Evolutionary conservation across 2,113 vertebrate species (phyloP), one percentile per base, ranked within the genome.

Genomic region (Synchiropus splendidus): DNA sequence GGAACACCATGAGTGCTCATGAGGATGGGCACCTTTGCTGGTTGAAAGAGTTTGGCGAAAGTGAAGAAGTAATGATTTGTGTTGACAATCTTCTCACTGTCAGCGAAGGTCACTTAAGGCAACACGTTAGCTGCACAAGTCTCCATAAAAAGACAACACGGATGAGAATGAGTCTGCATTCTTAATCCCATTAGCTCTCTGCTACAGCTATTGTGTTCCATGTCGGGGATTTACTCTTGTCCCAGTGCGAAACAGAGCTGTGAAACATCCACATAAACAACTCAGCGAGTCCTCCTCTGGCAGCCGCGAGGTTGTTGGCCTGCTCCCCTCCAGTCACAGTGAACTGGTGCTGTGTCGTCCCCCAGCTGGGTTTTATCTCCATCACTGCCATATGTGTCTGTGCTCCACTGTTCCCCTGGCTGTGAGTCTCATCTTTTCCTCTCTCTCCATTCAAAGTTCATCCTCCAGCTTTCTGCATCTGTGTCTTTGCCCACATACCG

Each of bases 321-420:
- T 9, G 31, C 12, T 18, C 18, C 41, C 61, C 58, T 58, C 45
- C 39, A 57, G 39, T 39, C 34, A 40, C 51, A 17, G 41, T 42
- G 18, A n/a, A 10, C n/a, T 27, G 53, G 21, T 12, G 11, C 38
- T 16, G 27, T 39, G 10, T 14, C 42, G 51, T 32, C 43, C 18
- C 46, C 42, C 46, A 51, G 42, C 36, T 53, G 51, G 14, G 51
- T 57, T 52, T 63, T 60, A 40, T 51, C 49, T 54, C 52, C 34
- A 33, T 53, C 58, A 36, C 49, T 39, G 39, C 63, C 58, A 67
- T 59, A 57, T 55, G 61, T 27, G 40, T 48, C 42, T 16, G 58
- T 36, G 35, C 38, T 36, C 14, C 42, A 16, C 31, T 3, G 3
- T 27, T 50, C 47, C 56, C 47, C 38, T 17, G 52, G 48, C 43